Conservation (phyloP, 2,888 invertebrate genomes). For the Callyntrura guangdongensis region DNA sequence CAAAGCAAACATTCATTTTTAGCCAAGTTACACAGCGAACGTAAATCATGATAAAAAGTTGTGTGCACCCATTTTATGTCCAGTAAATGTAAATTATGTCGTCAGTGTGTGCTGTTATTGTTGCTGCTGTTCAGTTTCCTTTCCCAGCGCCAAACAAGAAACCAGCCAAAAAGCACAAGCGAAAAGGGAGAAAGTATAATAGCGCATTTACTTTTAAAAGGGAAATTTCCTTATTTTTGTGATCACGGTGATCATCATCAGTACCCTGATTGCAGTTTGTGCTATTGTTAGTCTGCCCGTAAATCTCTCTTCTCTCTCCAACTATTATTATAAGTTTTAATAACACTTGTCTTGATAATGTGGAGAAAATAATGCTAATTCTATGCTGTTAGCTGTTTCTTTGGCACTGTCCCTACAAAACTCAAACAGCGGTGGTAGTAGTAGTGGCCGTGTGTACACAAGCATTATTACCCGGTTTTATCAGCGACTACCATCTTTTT, state of each 20-base stretch:
- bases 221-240: slow-evolving; percentile 64
- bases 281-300: background rate
- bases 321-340: slow-evolving; percentile 33
- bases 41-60: slow-evolving; percentile 79
- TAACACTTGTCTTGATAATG: slow-evolving; percentile 41
- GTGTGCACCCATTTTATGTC: slow-evolving; percentile 76
- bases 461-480: slow-evolving; percentile 8
- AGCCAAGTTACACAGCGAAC: slow-evolving; percentile 20
- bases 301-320: background rate
- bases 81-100: slow-evolving; percentile 80
- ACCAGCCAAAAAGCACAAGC: background rate
- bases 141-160: background rate
- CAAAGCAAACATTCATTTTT: slow-evolving; percentile 51
- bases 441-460: background rate
- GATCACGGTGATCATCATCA: slow-evolving; percentile 25
- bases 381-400: slow-evolving; percentile 17
- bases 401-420: too few relatives aligned
- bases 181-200: too few relatives aligned
- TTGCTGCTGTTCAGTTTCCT: background rate
- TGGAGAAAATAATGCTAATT: slow-evolving; percentile 55
- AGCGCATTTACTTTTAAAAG: slow-evolving; percentile 27
- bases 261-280: slow-evolving; percentile 23
- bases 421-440: background rate
- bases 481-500: slow-evolving; percentile 39
- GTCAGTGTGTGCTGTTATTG: slow-evolving; percentile 57